These are phyloP conservation scores for Caenorhabditis japonica DNA, from an alignment of 2,888 invertebrate genomes.

Conservation along the genomic window DNA sequence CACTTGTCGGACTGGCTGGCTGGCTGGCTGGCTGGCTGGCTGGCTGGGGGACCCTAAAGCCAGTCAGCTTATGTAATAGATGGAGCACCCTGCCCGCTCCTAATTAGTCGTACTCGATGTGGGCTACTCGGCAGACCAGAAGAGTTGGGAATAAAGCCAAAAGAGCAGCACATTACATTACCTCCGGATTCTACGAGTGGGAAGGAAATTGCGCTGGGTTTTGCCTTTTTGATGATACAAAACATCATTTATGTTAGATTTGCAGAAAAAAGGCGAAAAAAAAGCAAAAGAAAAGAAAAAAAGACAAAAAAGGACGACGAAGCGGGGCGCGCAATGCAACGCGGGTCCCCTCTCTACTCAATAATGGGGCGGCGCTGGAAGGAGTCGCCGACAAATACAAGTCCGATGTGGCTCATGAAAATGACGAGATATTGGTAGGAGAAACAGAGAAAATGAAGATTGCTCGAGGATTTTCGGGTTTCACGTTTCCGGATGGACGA, in stretches of 20 bases:
- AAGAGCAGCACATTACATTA: neutral
- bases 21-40: too few species aligned
- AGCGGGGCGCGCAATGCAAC: constrained; percentile 6
- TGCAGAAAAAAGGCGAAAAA: constrained; percentile 10
- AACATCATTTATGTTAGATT: too few species aligned
- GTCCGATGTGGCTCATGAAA: constrained; percentile 47
- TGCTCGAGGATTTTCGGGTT: constrained; percentile 25
- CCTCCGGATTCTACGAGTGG: constrained; percentile 45
- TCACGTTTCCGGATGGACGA: constrained; percentile 14
- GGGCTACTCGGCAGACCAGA: constrained; percentile 6
- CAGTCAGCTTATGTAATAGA: constrained; percentile 49
- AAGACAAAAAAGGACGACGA: constrained; percentile 42
- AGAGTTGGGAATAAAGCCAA: neutral
- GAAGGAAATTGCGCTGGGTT: too few species aligned
- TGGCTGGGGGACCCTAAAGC: constrained; percentile 15
- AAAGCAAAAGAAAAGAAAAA: constrained; percentile 10
- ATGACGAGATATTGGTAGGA: constrained; percentile 38
- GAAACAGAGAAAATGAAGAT: constrained; percentile 34
- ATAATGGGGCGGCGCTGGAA: constrained; percentile 52
- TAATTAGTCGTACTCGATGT: constrained; percentile 44
- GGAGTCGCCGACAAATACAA: constrained; percentile 51
- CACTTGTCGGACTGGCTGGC: constrained; percentile 51
- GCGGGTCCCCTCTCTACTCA: constrained; percentile 22
- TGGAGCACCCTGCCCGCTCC: constrained; percentile 36
- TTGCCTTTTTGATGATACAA: too few species aligned